Percentiles rank a stretch among this genome's conserved stretches.
Conservation (phyloP, 2,888 invertebrate genomes). For the Cyrtodaria siliqua region DNA sequence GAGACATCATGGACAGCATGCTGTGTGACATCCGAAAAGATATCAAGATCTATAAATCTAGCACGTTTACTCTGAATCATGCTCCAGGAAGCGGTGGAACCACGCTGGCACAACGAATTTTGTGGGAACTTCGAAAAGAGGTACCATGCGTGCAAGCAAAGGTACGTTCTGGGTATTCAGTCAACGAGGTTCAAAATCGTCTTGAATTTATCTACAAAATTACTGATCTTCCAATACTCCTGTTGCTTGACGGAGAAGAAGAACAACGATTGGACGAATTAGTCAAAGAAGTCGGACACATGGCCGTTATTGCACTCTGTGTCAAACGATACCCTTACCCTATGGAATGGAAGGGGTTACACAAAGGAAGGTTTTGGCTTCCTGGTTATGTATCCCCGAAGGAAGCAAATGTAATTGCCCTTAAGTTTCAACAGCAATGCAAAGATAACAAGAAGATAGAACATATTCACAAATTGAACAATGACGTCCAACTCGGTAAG, state of each 20-base stretch:
- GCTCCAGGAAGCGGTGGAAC: slow-evolving; percentile 70
- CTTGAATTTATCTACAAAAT: slow-evolving; percentile 54
- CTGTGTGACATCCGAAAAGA: slow-evolving; percentile 32
- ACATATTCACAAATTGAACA: not conserved
- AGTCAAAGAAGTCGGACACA: not conserved
- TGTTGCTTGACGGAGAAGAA: slow-evolving; percentile 66
- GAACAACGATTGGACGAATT: slow-evolving; percentile 43
- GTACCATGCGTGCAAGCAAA: slow-evolving; percentile 61
- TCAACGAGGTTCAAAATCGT: slow-evolving; percentile 46
- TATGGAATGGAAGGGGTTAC: slow-evolving; percentile 4
- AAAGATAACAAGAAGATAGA: not conserved
- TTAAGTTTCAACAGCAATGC: slow-evolving; percentile 1
- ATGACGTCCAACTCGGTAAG: not conserved
- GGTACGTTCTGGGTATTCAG: slow-evolving; percentile 21
- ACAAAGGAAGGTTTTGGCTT: slow-evolving; percentile 34
- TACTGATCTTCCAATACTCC: slow-evolving; percentile 55
- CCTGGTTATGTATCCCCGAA: slow-evolving; percentile 44
- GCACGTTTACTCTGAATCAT: slow-evolving; percentile 52
- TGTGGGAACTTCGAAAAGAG: slow-evolving; percentile 54
- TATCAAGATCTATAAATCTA: slow-evolving; percentile 35
- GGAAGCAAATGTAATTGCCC: slow-evolving; percentile 43
- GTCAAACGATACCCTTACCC: slow-evolving; percentile 60
- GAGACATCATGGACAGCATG: slow-evolving; percentile 42
- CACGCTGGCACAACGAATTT: slow-evolving; percentile 62
- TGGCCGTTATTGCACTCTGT: slow-evolving; percentile 48